phyloP scores from a whole-genome alignment of 2,888 invertebrate genomes.

The Amphipyra tragopoginis region DNA sequence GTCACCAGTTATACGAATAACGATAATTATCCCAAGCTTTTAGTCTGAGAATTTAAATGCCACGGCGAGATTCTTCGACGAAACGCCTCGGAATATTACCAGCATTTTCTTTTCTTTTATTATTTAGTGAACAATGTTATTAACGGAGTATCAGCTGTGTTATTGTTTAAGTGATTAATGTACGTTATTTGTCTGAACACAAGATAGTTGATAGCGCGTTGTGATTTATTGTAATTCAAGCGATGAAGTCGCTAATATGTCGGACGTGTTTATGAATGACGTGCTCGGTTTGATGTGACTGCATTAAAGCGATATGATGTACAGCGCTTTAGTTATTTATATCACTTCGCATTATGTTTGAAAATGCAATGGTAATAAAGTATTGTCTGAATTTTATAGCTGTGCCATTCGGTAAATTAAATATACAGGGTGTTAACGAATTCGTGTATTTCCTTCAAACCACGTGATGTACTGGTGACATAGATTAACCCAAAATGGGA shows the following conservation, averaged over 20 bases:
- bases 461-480: no score
- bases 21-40: conserved; percentile 52
- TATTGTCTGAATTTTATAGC: not conserved
- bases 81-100: conserved; percentile 11
- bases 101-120: conserved; percentile 29
- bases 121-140: conserved; percentile 15
- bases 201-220: conserved; percentile 62
- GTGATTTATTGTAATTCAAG: conserved; percentile 63
- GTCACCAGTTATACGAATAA: conserved; percentile 44
- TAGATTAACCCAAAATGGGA: no score
- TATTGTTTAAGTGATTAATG: conserved; percentile 68
- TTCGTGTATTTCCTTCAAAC: no score
- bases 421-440: no score
- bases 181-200: conserved; percentile 56
- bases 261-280: conserved; percentile 49
- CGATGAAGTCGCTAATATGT: conserved; percentile 26
- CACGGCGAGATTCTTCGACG: conserved; percentile 16
- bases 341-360: not conserved
- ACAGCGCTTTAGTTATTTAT: not conserved
- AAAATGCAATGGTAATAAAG: no score
- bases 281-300: conserved; percentile 33
- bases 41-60: conserved; percentile 58
- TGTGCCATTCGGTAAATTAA: not conserved
- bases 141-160: conserved; percentile 23
- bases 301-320: conserved; percentile 26